phyloP scores from a whole-genome alignment of 2,113 vertebrate species.

The Sakesphorus luctuosus region DNA sequence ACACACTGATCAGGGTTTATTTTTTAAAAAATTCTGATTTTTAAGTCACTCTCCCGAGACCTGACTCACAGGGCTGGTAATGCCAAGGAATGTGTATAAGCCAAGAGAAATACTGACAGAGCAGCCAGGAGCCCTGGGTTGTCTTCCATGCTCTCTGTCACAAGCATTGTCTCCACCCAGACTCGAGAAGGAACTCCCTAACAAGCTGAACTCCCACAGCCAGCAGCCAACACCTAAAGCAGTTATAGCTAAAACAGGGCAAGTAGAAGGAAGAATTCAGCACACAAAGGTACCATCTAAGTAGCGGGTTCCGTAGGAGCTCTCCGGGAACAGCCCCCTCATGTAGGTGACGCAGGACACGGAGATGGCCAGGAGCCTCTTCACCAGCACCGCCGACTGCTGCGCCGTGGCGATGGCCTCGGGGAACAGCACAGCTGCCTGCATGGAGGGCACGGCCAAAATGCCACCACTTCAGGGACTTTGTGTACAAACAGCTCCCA shows the following conservation, averaged over 20 bases:
- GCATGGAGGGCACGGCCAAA: not conserved
- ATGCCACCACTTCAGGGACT: not conserved
- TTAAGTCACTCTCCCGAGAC: not conserved
- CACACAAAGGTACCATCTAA: conserved; percentile 70
- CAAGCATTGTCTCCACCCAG: not conserved
- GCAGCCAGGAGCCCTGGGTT: not conserved
- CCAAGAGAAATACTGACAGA: not conserved
- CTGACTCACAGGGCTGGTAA: not conserved
- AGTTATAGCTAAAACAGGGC: fast-evolving
- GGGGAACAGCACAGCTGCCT: conserved; percentile 64
- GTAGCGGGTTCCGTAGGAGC: conserved; percentile 72
- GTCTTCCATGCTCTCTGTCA: not conserved
- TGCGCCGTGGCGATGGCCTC: conserved; percentile 44
- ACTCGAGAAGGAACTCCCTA: not conserved
- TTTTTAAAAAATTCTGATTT: not conserved
- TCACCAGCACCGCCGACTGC: conserved; percentile 75
- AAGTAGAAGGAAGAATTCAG: not conserved
- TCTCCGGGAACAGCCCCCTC: conserved; percentile 80
- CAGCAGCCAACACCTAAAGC: not conserved
- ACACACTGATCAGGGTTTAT: not conserved
- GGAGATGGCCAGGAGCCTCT: conserved; percentile 74
- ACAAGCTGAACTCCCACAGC: not conserved
- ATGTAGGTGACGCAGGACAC: conserved; percentile 79
- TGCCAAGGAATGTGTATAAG: not conserved
- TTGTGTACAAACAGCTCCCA: not conserved